Evolutionary conservation across 2,888 invertebrate species (phyloP).

Genomic region (Seira musarum): DNA sequence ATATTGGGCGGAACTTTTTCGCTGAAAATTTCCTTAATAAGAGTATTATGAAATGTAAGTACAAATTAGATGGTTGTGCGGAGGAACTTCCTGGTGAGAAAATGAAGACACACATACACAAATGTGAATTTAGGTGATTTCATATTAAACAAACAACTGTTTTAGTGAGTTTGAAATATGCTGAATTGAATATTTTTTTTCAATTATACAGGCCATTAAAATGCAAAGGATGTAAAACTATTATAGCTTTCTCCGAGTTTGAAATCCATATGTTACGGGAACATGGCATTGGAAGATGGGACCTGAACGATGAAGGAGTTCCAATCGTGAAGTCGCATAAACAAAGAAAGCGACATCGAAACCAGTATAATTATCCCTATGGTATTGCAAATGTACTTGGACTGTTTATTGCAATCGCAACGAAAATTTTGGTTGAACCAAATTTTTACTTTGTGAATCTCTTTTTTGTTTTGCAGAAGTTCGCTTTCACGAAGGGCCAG

Average conservation of each 20-base stretch:
- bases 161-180: background rate
- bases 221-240: constrained; percentile 53
- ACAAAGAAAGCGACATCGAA: constrained; percentile 28
- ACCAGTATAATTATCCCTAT: background rate
- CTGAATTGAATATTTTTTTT: constrained; percentile 28
- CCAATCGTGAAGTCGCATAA: constrained; percentile 58
- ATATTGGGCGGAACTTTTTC: constrained; percentile 64
- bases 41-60: constrained; percentile 62
- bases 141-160: background rate
- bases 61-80: constrained; percentile 61
- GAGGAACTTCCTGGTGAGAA: constrained; percentile 53
- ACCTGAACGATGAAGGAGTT: constrained; percentile 64
- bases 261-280: constrained; percentile 53
- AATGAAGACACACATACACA: constrained; percentile 53
- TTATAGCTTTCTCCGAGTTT: constrained; percentile 58
- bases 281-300: constrained; percentile 60
- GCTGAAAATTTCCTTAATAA: constrained; percentile 63
- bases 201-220: constrained; percentile 60
- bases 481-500: background rate
- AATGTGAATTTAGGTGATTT: constrained; percentile 60
- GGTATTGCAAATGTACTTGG: no score
- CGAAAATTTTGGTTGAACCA: no score
- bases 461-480: no score
- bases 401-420: no score
- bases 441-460: no score